phyloP scores from a whole-genome alignment of 2,797 vertebrate species.

The Aplochiton taeniatus region DNA sequence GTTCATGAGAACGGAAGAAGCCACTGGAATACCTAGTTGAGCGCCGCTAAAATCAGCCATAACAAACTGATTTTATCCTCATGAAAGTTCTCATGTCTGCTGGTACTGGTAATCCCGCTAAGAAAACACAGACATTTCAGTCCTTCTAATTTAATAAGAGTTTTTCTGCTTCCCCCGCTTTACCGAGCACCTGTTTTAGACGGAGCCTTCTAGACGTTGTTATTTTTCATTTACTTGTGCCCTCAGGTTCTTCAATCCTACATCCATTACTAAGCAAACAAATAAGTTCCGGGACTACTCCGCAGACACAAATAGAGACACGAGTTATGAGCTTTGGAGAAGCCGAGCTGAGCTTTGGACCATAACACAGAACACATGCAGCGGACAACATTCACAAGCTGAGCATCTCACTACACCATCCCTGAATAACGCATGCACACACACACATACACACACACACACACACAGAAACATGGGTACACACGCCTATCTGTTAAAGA shows the following conservation, averaged over 20 bases:
- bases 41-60: conserved; percentile 50
- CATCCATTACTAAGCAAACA: conserved; percentile 80
- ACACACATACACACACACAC: background rate
- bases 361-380: conserved; percentile 77
- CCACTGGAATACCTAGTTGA: conserved; percentile 42
- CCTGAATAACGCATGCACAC: conserved; percentile 1
- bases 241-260: conserved; percentile 78
- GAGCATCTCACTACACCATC: conserved; percentile 50
- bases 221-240: conserved; percentile 83
- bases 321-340: conserved; percentile 78
- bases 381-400: conserved; percentile 56
- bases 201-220: conserved; percentile 70
- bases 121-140: conserved; percentile 68
- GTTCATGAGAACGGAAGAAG: conserved; percentile 52
- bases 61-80: conserved; percentile 73
- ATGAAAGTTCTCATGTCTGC: conserved; percentile 67
- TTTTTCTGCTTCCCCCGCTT: conserved; percentile 37
- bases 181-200: conserved; percentile 71
- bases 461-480: too few relatives aligned
- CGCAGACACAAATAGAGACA: conserved; percentile 81
- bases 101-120: conserved; percentile 63
- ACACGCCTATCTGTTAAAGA: too few relatives aligned
- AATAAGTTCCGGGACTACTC: conserved; percentile 76
- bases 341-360: conserved; percentile 66
- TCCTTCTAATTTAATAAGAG: conserved; percentile 63